Base-by-base conservation (phyloP, 1,140 invertebrate genomes). In the Drosophila erecta region DNA sequence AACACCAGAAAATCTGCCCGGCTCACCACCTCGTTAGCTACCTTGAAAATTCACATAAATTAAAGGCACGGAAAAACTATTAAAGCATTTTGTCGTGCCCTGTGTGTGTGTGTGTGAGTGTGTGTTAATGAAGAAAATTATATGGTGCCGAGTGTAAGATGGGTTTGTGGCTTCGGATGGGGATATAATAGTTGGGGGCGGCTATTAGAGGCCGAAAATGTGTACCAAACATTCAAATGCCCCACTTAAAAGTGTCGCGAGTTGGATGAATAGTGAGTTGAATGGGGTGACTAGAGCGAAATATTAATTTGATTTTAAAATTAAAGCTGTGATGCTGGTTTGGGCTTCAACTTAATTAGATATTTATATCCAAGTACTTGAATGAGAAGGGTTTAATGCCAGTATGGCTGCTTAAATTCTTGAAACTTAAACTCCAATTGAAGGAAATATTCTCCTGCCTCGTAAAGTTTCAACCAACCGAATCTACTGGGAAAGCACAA, bases 61-160 rank as follows among this genome's bases (percentile, higher is more conserved):
- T 86, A 87, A 81, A 86, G 78, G 83, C 83, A 86, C 66, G 83
- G 66, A 87, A 81, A 86, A 86, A 86, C 81, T 86, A 86, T 86
- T 86, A 86, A 81, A 81, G 78, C 75, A 69, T 78, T 86, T 76
- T 86, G 77, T 78, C 74, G 73, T 75, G 60, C 41, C 50, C 10
- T 59, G 40, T 44, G 30, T 24, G 51, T 41, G 40, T 27, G 38
- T 54, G 57, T 72, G 41, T 57, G 43, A 20, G 56, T 62, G 62
- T 75, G 53, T 66, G 78, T 70, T 81, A 86, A 86, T 86, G 78
- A 86, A 74, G 74, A 64, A 87, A 85, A 84, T 84, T 84, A 84
- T 60, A 71, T 59, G 76, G 56, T 61, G 54, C 37, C 10, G 44
- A 20, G 44, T 7, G 35, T 30, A 8, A 17, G 14, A 35, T 5